These are phyloP conservation scores for Melieria omissa DNA, from an alignment of 2,888 invertebrate species.

Conservation along the genomic window DNA sequence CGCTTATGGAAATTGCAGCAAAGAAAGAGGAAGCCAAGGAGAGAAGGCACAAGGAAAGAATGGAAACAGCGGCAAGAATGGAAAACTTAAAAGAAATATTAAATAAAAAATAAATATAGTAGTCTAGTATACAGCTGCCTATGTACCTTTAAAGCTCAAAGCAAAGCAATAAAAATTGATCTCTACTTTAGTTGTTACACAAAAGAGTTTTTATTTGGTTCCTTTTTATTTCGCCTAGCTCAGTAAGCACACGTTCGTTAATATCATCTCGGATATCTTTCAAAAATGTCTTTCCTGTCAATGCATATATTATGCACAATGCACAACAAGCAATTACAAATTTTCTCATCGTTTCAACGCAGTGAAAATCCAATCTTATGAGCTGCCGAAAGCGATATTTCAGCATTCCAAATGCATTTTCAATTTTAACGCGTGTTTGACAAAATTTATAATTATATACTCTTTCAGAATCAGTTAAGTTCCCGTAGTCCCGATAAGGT, in stretches of 20 bases:
- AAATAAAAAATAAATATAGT: no score
- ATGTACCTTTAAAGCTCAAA: no score
- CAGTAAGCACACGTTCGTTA: not conserved
- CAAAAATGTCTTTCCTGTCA: slow-evolving; percentile 6
- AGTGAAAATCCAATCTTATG: not conserved
- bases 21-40: no score
- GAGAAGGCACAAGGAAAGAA: no score
- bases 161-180: not conserved
- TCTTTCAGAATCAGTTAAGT: slow-evolving; percentile 7
- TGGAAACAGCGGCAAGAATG: no score
- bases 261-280: not conserved
- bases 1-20: no score
- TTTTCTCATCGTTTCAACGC: no score
- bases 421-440: slow-evolving; percentile 10
- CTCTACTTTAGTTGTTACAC: slow-evolving; percentile 1
- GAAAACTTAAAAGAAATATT: no score
- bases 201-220: not conserved
- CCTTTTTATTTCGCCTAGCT: slow-evolving; percentile 1
- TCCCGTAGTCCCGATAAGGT: slow-evolving; percentile 48
- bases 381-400: slow-evolving; percentile 8
- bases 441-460: slow-evolving; percentile 9
- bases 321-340: no score
- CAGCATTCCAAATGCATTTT: slow-evolving; percentile 13
- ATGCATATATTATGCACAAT: slow-evolving; percentile 18
- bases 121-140: no score